Base-by-base conservation (phyloP, 2,113 vertebrate species). In the Orthonyx spaldingii region DNA sequence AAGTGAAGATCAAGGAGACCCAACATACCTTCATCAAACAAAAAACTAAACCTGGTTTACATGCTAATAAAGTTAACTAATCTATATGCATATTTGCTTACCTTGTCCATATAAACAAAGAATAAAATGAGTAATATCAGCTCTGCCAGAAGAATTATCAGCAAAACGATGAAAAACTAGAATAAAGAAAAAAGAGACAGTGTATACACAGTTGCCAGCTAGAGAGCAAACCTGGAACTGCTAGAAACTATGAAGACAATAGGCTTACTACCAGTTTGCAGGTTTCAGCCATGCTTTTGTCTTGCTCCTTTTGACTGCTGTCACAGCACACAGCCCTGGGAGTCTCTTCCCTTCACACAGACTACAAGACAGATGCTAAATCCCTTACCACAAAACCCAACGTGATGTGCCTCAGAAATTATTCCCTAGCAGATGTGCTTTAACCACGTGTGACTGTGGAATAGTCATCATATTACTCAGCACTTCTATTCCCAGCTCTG, bases 71-170 rank as follows among this genome's bases (percentile, higher is more conserved):
- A 68, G 39, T 47, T 79, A 44, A 65, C 49, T 70, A 52, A 83
- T 59, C 50, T 72, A 9, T 33, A 32, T 10, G 16, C 16, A n/a
- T 83, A 80, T 85, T 85, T 61, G 79, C 98, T 98, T 97, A 99
- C 99, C 99, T 99, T 99, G 98, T 99, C 98, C 93, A 99, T 99
- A 98, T 99, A 99, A 95, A 99, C 98, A 79, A 99, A 99, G 98
- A 99, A 99, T 86, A 99, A 98, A 97, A 99, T 99, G 69, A 99
- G 98, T 61, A 99, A 50, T 94, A 99, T 99, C 97, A 99, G 97
- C 97, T 99, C 99, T 80, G 98, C 98, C 94, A 99, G 98, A 65
- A 99, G 99, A 96, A 99, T 99, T 96, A 98, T 96, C 98, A 99
- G 98, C 98, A 99, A 97, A 96, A 99, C 97, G 84, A 99, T 98